Percentiles rank a stretch among this genome's conserved stretches.
These are phyloP conservation scores for Erannis defoliaria DNA, from an alignment of 2,888 invertebrate species.

Conservation along the genomic window DNA sequence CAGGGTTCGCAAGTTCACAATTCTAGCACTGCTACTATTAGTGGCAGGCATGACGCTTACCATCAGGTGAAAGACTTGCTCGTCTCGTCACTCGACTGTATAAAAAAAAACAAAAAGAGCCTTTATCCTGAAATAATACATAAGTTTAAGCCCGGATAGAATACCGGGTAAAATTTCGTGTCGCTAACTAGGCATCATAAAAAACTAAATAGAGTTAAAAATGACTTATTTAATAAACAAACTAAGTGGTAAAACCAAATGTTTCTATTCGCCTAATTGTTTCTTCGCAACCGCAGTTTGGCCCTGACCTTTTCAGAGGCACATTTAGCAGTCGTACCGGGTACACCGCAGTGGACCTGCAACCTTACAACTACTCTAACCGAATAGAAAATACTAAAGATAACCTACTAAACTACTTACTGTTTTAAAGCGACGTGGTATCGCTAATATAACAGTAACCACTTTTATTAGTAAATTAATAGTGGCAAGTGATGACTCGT, in stretches of 20 bases:
- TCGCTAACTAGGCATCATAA: background rate
- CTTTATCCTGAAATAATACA: too few species aligned
- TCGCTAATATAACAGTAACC: too few species aligned
- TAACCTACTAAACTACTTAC: background rate
- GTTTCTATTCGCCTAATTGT: slow-evolving; percentile 5
- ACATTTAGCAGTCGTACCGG: slow-evolving; percentile 10
- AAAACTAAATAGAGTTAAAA: background rate
- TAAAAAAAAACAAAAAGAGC: too few species aligned
- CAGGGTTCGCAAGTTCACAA: too few species aligned
- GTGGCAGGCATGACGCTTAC: too few species aligned
- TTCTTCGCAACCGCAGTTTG: slow-evolving; percentile 1
- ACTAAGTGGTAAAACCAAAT: background rate
- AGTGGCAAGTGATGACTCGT: too few species aligned
- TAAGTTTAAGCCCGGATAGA: too few species aligned
- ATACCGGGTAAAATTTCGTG: too few species aligned
- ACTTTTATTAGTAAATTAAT: too few species aligned
- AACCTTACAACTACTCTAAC: slow-evolving; percentile 8
- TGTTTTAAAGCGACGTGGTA: background rate
- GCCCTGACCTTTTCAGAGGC: slow-evolving; percentile 21
- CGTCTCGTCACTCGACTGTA: too few species aligned
- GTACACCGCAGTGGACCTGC: slow-evolving; percentile 12
- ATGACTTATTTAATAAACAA: background rate
- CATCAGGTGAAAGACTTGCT: too few species aligned
- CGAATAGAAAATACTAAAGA: background rate
- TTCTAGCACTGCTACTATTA: too few species aligned